A percentile compares a stretch with the other conserved stretches of the same genome.
phyloP scores from a whole-genome alignment of 2,888 invertebrate species.

The Polyommatus icarus region DNA sequence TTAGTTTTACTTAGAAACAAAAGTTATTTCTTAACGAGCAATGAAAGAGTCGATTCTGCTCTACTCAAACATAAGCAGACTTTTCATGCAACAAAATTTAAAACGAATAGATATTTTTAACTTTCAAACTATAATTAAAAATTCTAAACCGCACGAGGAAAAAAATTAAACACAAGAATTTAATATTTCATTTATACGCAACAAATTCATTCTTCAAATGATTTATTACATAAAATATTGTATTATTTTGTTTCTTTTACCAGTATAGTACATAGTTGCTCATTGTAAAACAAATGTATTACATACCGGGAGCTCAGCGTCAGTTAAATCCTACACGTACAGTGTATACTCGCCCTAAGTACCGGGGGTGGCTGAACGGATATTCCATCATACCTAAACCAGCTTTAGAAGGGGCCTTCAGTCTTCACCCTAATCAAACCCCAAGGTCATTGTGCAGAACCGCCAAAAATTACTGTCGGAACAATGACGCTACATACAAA shows the following conservation, averaged over 20 bases:
- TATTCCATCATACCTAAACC: constrained; percentile 49
- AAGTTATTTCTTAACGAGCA: constrained; percentile 2
- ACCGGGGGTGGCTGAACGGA: constrained; percentile 39
- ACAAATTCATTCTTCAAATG: background rate
- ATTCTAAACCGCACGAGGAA: background rate
- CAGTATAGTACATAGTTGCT: background rate
- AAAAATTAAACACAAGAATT: background rate
- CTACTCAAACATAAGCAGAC: background rate
- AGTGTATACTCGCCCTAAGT: constrained; percentile 15
- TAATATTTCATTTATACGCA: background rate
- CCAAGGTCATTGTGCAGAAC: constrained; percentile 33
- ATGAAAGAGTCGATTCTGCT: background rate
- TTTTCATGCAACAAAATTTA: background rate
- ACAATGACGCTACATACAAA: background rate
- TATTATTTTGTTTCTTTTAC: background rate
- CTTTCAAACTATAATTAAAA: background rate
- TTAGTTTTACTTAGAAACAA: background rate
- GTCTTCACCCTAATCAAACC: constrained; percentile 38
- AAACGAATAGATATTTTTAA: background rate
- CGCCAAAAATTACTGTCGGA: background rate
- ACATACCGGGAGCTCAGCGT: constrained; percentile 17
- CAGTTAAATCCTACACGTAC: constrained; percentile 2
- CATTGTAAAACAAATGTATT: constrained; percentile 2
- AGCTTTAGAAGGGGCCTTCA: constrained; percentile 39
- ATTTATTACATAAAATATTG: background rate